A percentile compares a stretch with the other conserved stretches of the same genome.
Evolutionary conservation across 2,888 invertebrate species (phyloP).

Genomic region (Cyclophora punctaria): DNA sequence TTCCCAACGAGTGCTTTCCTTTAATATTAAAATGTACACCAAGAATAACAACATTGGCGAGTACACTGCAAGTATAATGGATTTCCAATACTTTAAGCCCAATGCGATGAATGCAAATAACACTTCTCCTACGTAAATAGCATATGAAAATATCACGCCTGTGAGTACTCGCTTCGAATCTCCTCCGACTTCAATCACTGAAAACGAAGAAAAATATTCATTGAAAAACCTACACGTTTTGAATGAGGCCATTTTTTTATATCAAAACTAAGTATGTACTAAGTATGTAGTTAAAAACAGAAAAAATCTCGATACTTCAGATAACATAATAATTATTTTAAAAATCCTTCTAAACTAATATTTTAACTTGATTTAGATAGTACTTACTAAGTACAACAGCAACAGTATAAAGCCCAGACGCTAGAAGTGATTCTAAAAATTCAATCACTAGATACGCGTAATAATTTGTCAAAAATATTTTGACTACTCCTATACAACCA

Average conservation of each 20-base stretch:
- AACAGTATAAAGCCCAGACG: slow-evolving; percentile 54
- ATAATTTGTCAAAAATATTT: slow-evolving; percentile 45
- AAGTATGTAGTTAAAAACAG: no score
- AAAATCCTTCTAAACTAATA: no score
- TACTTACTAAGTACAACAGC: slow-evolving; percentile 53
- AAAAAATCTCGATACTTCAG: no score
- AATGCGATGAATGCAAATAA: slow-evolving; percentile 47
- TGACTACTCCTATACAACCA: slow-evolving; percentile 43
- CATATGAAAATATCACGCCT: slow-evolving; percentile 52
- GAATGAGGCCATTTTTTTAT: no score
- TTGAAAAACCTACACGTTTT: no score
- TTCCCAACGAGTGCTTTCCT: slow-evolving; percentile 57
- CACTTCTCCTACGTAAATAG: slow-evolving; percentile 53
- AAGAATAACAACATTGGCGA: slow-evolving; percentile 43
- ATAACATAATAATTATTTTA: no score
- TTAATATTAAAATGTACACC: slow-evolving; percentile 34
- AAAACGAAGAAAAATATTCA: slow-evolving; percentile 20
- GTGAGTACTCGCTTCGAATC: slow-evolving; percentile 49
- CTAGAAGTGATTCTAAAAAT: slow-evolving; percentile 50
- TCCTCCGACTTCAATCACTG: slow-evolving; percentile 59
- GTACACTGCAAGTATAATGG: slow-evolving; percentile 41
- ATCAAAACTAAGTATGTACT: no score
- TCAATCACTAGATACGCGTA: slow-evolving; percentile 44
- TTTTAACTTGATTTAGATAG: no score
- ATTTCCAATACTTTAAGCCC: slow-evolving; percentile 51